Base-by-base conservation (phyloP, 2,888 invertebrate genomes). In the Spisula solida region DNA sequence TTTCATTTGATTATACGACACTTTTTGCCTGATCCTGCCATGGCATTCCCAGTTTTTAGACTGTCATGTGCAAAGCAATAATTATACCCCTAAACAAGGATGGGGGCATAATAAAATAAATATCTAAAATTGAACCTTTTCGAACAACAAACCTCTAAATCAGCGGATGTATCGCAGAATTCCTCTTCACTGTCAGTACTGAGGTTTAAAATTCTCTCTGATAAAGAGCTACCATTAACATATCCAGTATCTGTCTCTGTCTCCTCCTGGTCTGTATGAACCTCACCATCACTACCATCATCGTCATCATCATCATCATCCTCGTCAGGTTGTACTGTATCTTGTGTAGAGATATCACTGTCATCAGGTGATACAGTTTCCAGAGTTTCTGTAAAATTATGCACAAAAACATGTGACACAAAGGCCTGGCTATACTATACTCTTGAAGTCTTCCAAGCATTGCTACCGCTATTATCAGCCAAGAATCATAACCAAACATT, bases 121-220 rank as follows among this genome's bases (percentile, higher is more conserved):
- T n/a, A n/a, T n/a, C n/a, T n/a, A n/a, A n/a, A n/a, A n/a, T n/a
- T n/a, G n/a, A n/a, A n/a, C n/a, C n/a, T n/a, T n/a, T n/a, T n/a
- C 14, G 16, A 78, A 78, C 20, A 31, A 82, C 70, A 47, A 88
- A 94, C 94, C 91, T 94, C 93, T 56, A 93, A 88, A n/a, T 95
- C 93, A 84, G 95, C 95, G 10, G 95, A 95, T 0, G 95, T 95
- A 85, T 96, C 96, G 94, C 96, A 96, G 90, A 95, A 96, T 85
- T 95, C 96, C 14, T 95, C 95, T 16, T 95, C 95, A 83, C 94
- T 95, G 70, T 95, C 95, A 83, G 94, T 94, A 66, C 88, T 92
- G 31, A 78, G 82, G 34, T 85, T 47, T n/a, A 60, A 60, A 20
- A 16, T 48, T 12, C 81, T 70, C n/a, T 85, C 79, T 18, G 41